Base-by-base conservation (phyloP, 2,113 vertebrate genomes). In the Gallinago jamesoni region DNA sequence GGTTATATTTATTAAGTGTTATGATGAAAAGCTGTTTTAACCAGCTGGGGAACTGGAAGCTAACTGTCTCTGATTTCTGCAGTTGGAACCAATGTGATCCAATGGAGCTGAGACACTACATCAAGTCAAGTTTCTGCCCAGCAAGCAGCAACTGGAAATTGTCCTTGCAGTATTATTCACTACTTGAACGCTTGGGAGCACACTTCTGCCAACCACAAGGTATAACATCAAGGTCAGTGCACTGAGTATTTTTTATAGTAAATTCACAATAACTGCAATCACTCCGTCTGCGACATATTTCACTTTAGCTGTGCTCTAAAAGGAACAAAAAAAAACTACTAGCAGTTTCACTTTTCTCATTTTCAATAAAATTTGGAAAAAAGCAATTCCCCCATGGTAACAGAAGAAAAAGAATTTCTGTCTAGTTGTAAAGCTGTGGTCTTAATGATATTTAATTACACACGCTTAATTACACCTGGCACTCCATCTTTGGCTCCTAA, bases 401-500 rank as follows among this genome's bases (percentile, higher is more conserved):
- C 21, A 76, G 55, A 91, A 76, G 39, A 82, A 84, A 84, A 84
- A 69, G 9, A 60, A 92, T 82, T 92, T 93, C 50, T 81, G 35
- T 50, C 81, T 66, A 14, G 1, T 60, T 82, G 53, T 85, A 92
- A 92, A 92, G 41, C 86, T 75, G 74, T 57, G 62, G n/a, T 89
- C 31, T 87, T 87, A 89, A 94, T 92, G 56, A 87, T 91, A 94
- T 79, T 93, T 96, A 94, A 94, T 94, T 96, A 89, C 69, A 57
- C 53, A 87, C 0, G 6, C 48, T 78, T 96, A 96, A 97, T 96
- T 96, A 96, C 60, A 94, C 73, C 87, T 95, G 74, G 78, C 70
- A 85, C 52, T 89, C 72, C 53, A 48, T 91, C 84, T 74, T 93
- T 79, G 75, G 81, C 59, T 93, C 67, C 81, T 22, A 92, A 93